Percentiles rank a stretch among this genome's conserved stretches.
These are phyloP conservation scores for Parnassius apollo DNA, from an alignment of 2,888 invertebrate genomes.

Conservation along the genomic window DNA sequence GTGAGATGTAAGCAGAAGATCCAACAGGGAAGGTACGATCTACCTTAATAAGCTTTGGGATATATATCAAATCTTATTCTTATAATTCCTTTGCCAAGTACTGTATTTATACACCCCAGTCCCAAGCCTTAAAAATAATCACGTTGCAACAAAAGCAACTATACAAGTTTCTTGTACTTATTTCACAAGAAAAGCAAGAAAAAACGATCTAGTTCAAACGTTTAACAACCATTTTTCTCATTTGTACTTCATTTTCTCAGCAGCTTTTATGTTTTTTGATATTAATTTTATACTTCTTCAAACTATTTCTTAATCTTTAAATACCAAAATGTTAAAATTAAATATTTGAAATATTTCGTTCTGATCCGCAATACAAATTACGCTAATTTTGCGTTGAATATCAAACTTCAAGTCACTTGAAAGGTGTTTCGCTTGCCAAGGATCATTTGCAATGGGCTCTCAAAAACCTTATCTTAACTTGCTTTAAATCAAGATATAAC, in stretches of 20 bases:
- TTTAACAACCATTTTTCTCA: not conserved
- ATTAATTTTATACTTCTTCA: no score
- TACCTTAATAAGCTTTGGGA: no score
- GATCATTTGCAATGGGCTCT: conserved; percentile 2
- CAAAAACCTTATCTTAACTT: not conserved
- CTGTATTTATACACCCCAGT: no score
- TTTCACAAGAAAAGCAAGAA: not conserved
- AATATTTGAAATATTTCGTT: no score
- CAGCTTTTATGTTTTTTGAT: no score
- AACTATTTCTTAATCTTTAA: no score
- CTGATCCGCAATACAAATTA: no score
- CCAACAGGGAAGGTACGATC: no score
- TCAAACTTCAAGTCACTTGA: conserved; percentile 2
- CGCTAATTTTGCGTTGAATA: not conserved
- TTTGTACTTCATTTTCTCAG: not conserved
- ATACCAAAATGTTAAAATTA: no score
- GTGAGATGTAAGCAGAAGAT: no score
- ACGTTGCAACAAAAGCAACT: conserved; percentile 3
- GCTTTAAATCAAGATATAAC: conserved; percentile 2
- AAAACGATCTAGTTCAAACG: not conserved
- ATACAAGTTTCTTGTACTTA: not conserved
- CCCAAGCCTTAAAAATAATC: conserved; percentile 8
- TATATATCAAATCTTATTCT: no score
- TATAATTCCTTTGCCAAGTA: no score
- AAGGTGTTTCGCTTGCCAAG: conserved; percentile 7